Percentiles rank a stretch among this genome's conserved stretches.
These are phyloP conservation scores for Microtus richardsoni DNA, from an alignment of 2,113 vertebrate genomes.

Conservation along the genomic window DNA sequence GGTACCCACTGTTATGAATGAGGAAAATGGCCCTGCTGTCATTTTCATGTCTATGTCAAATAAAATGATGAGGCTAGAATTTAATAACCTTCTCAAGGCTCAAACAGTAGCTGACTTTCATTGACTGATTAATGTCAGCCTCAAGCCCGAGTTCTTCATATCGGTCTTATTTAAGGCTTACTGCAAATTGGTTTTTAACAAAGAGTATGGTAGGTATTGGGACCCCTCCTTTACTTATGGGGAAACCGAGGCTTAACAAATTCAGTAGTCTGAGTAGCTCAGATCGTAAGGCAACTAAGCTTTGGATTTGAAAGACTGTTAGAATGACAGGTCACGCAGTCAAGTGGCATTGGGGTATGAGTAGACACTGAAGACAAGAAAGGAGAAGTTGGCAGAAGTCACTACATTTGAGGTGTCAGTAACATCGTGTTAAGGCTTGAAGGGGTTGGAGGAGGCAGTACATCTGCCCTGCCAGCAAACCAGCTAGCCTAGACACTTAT, in stretches of 20 bases:
- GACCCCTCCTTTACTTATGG: not conserved
- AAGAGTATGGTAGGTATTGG: not conserved
- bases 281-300: not conserved
- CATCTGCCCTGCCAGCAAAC: not conserved
- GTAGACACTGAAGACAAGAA: not conserved
- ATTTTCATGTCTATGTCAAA: not conserved
- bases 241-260: not conserved
- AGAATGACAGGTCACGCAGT: not conserved
- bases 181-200: not conserved
- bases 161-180: not conserved
- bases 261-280: not conserved
- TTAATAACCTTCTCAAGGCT: not conserved
- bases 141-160: not conserved
- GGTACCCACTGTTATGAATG: not conserved
- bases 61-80: not conserved
- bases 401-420: not conserved
- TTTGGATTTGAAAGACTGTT: not conserved
- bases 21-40: not conserved
- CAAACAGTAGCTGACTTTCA: not conserved
- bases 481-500: not conserved
- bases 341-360: not conserved
- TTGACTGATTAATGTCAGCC: not conserved
- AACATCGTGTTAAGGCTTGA: not conserved
- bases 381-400: not conserved
- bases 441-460: not conserved